Percentiles rank a stretch among this genome's conserved stretches.
phyloP scores from a whole-genome alignment of 1,140 invertebrate species.

The Temnothorax nylanderi region DNA sequence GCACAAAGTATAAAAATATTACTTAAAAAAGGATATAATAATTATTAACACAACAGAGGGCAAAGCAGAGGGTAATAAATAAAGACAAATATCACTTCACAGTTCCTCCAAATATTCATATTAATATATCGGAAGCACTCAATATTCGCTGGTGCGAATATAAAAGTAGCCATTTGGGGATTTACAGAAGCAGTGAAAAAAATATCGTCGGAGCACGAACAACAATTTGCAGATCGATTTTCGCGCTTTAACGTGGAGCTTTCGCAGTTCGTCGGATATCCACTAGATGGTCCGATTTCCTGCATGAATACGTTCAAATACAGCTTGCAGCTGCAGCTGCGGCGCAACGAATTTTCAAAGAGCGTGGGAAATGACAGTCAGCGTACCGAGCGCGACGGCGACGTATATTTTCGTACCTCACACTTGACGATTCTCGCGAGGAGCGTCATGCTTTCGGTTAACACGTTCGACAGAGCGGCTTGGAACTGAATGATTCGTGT shows the following conservation, averaged over 20 bases:
- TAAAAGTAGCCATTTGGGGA: neutral
- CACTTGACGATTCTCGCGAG: slow-evolving; percentile 74
- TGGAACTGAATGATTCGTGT: slow-evolving; percentile 61
- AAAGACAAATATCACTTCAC: neutral
- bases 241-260: slow-evolving; percentile 37
- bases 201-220: neutral
- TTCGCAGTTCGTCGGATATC: slow-evolving; percentile 62
- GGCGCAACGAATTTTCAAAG: neutral
- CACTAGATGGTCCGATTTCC: slow-evolving; percentile 70
- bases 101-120: neutral
- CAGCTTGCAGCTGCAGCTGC: neutral
- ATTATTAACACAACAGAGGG: neutral
- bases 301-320: slow-evolving; percentile 11
- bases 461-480: slow-evolving; percentile 40
- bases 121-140: neutral
- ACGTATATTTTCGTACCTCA: slow-evolving; percentile 70
- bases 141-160: neutral
- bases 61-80: neutral
- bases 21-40: neutral
- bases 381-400: neutral
- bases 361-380: neutral
- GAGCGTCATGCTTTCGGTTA: slow-evolving; percentile 75
- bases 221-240: slow-evolving; percentile 25
- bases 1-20: neutral
- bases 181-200: neutral